phyloP scores from a whole-genome alignment of 2,888 invertebrate genomes.

The Drosophila nr. medialis region DNA sequence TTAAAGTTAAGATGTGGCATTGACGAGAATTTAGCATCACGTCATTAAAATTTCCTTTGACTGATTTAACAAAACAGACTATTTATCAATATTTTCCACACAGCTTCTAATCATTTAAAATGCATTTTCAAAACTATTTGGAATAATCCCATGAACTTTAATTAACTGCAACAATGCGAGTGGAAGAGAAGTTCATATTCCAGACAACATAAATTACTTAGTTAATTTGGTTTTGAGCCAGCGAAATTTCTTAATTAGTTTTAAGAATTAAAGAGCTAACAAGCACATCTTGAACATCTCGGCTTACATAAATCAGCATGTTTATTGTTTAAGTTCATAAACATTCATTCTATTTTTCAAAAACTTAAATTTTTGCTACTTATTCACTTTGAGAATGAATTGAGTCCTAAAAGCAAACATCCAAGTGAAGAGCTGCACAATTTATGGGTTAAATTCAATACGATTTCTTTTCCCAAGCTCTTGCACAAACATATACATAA shows the following conservation, averaged over 20 bases:
- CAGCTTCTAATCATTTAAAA: neutral
- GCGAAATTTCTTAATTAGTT: neutral
- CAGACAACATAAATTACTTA: neutral
- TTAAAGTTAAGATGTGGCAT: constrained; percentile 43
- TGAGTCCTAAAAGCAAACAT: constrained; percentile 27
- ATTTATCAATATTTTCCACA: neutral
- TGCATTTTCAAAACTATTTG: too few relatives aligned
- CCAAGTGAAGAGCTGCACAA: constrained; percentile 15
- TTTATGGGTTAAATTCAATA: constrained; percentile 19
- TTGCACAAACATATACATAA: constrained; percentile 47
- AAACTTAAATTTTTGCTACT: neutral
- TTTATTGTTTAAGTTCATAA: neutral
- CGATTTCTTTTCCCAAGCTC: constrained; percentile 2
- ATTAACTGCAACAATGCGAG: neutral
- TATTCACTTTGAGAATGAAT: constrained; percentile 5
- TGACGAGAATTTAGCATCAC: constrained; percentile 16
- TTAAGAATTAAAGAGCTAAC: neutral
- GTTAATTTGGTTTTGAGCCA: neutral
- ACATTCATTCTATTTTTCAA: neutral
- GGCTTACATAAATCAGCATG: neutral
- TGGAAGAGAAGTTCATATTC: neutral
- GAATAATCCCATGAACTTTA: too few relatives aligned
- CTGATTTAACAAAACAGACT: too few relatives aligned
- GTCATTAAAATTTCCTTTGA: neutral
- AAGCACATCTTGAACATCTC: neutral